These are phyloP conservation scores for Gisinianus flammeolus DNA, from an alignment of 2,888 invertebrate genomes.

Conservation along the genomic window DNA sequence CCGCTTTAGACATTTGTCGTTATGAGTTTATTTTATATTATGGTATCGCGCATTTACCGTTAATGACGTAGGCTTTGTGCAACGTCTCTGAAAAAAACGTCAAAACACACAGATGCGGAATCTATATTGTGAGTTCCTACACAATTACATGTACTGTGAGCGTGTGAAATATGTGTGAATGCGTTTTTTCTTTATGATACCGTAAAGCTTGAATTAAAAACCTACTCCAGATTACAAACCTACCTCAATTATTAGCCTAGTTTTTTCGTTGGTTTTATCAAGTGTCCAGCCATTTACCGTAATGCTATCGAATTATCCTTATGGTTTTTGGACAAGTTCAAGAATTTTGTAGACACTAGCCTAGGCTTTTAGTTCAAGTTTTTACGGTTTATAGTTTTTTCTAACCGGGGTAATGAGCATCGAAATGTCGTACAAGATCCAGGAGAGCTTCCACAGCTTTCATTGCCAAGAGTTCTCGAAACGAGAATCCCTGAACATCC, in stretches of 20 bases:
- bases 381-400: neutral
- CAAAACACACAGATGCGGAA: no score
- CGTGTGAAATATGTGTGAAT: neutral
- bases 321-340: neutral
- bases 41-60: neutral
- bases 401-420: slow-evolving; percentile 8
- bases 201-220: no score
- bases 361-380: neutral
- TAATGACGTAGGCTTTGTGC: no score
- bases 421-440: slow-evolving; percentile 8
- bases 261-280: no score
- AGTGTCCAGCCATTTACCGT: no score
- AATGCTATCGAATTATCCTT: neutral
- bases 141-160: neutral
- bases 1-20: neutral
- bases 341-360: no score
- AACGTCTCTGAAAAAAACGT: no score
- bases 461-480: neutral
- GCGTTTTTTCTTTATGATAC: neutral
- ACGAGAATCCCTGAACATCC: slow-evolving; percentile 12
- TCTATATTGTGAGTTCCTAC: no score
- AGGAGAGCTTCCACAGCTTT: neutral
- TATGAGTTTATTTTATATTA: neutral
- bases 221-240: no score
- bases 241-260: no score